Evolutionary conservation across 1,140 invertebrate genomes (phyloP), one percentile per base, ranked within the genome.

Genomic region (Philotrypesis tridentata): DNA sequence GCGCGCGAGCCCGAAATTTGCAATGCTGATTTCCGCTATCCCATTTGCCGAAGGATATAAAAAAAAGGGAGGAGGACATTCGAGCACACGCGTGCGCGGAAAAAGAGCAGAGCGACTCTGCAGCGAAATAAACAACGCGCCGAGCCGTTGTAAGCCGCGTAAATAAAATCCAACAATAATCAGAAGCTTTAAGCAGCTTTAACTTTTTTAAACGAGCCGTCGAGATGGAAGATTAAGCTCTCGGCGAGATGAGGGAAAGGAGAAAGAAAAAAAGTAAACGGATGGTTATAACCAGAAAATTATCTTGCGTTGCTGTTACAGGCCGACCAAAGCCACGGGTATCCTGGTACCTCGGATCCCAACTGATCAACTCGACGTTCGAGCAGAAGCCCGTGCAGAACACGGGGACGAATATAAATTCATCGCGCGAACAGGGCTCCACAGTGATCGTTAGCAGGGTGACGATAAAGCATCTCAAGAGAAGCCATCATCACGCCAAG

Each of bases 271-370:
- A n/a, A n/a, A n/a, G n/a, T n/a, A n/a, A n/a, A n/a, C n/a, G n/a
- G n/a, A n/a, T n/a, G n/a, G n/a, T n/a, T n/a, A n/a, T n/a, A n/a
- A n/a, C n/a, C n/a, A n/a, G n/a, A n/a, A n/a, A n/a, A n/a, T n/a
- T n/a, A n/a, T n/a, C n/a, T n/a, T n/a, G n/a, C n/a, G n/a, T n/a
- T n/a, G n/a, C n/a, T n/a, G n/a, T 74, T 74, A 0, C 89, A 95
- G 94, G 94, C 70, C 92, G 92, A 82, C 94, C 94, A 11, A 91
- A 87, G 79, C 94, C 94, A 3, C 89, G 88, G 37, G 92, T 95
- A 0, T 89, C 88, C 55, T 95, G 94, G 94, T 94, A 89, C 83
- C 87, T 93, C 76, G 93, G 93, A 73, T 92, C 92, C 71, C 87
- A 89, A 80, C 85, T 93, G 82, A 91, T 94, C 48, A 93, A 94